These are phyloP conservation scores for Tribolium madens DNA, from an alignment of 1,140 invertebrate genomes.

Conservation along the genomic window DNA sequence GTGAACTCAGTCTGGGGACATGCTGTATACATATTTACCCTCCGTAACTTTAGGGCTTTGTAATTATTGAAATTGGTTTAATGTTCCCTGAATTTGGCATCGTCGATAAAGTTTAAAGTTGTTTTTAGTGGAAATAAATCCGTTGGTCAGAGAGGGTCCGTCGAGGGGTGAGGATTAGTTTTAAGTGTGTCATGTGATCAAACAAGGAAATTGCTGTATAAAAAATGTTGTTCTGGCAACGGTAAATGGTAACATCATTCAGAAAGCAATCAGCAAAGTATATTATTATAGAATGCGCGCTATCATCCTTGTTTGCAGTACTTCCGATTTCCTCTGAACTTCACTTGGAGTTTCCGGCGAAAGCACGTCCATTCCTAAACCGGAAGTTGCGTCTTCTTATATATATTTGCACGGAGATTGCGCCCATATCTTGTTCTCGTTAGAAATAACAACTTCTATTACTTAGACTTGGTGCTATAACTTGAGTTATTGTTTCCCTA, in stretches of 20 bases:
- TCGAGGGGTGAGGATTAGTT: slow-evolving; percentile 6
- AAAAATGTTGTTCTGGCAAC: not conserved
- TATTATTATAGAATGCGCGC: slow-evolving; percentile 53
- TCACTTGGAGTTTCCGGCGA: slow-evolving; percentile 58
- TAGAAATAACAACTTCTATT: slow-evolving; percentile 42
- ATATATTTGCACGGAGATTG: slow-evolving; percentile 56
- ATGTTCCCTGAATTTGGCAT: not conserved
- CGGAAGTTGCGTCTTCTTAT: slow-evolving; percentile 57
- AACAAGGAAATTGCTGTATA: not conserved
- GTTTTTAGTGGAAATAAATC: slow-evolving; percentile 53
- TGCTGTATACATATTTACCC: not conserved
- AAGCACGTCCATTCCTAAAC: slow-evolving; percentile 55
- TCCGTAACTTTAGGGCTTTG: not conserved
- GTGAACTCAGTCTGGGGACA: no score
- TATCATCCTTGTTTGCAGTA: slow-evolving; percentile 53
- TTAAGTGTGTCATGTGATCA: not conserved
- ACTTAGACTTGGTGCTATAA: slow-evolving; percentile 41
- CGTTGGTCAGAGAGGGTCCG: slow-evolving; percentile 3
- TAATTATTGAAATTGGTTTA: slow-evolving; percentile 10
- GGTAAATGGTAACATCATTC: slow-evolving; percentile 26
- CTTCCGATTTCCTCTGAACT: slow-evolving; percentile 59
- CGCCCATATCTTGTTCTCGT: slow-evolving; percentile 56
- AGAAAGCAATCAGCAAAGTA: slow-evolving; percentile 54
- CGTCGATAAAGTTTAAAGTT: slow-evolving; percentile 50
- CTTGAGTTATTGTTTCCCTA: slow-evolving; percentile 40